Percentiles rank a stretch among this genome's conserved stretches.
Evolutionary conservation across 2,888 invertebrate genomes (phyloP).

Genomic region (Pyrrhia umbra): DNA sequence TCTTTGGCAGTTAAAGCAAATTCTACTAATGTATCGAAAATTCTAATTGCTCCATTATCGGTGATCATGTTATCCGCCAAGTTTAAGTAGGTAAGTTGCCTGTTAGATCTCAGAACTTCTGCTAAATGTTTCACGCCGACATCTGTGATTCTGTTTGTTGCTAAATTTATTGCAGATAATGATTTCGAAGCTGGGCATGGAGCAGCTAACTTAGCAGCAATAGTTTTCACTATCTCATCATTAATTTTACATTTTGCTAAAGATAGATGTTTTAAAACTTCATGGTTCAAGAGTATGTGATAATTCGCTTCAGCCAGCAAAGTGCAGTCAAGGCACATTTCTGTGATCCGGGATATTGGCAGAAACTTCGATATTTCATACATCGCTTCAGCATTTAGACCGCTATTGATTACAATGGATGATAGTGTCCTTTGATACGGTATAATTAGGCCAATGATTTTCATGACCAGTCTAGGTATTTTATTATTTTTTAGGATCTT

Average conservation of each 20-base stretch:
- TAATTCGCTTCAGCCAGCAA: constrained; percentile 70
- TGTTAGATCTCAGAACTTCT: constrained; percentile 71
- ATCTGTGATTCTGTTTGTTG: constrained; percentile 78
- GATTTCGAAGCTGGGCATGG: constrained; percentile 69
- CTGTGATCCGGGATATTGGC: constrained; percentile 70
- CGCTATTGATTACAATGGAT: constrained; percentile 67
- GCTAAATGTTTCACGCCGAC: constrained; percentile 69
- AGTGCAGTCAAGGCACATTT: constrained; percentile 73
- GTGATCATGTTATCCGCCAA: constrained; percentile 74
- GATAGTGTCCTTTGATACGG: constrained; percentile 67
- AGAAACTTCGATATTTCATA: constrained; percentile 72
- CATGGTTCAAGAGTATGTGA: constrained; percentile 67
- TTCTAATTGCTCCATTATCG: constrained; percentile 68
- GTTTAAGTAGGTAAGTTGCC: constrained; percentile 74
- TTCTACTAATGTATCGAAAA: constrained; percentile 61
- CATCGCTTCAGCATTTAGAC: constrained; percentile 63
- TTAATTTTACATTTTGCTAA: constrained; percentile 73
- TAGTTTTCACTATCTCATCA: constrained; percentile 67
- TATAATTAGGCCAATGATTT: constrained; percentile 69
- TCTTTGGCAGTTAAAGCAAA: constrained; percentile 68
- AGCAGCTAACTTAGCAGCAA: constrained; percentile 64
- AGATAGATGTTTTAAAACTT: constrained; percentile 69
- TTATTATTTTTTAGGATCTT: constrained; percentile 67
- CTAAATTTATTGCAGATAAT: constrained; percentile 72
- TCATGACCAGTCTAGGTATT: constrained; percentile 69